Conservation (phyloP, 1,140 invertebrate genomes). For the Caenorhabditis remanei region DNA sequence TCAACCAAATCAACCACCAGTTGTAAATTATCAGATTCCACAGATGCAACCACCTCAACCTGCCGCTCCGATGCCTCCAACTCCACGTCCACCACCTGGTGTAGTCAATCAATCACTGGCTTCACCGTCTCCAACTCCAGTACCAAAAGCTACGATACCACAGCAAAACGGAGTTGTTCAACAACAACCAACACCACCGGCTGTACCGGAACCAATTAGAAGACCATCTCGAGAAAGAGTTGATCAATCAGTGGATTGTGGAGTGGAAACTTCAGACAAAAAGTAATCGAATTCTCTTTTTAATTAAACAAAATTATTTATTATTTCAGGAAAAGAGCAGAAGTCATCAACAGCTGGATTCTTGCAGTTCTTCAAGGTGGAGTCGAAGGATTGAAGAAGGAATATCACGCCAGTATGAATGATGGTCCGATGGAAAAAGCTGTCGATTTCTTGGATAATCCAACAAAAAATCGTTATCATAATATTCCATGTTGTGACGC, state of each 20-base stretch:
- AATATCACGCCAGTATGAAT: not conserved
- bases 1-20: not conserved
- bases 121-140: not conserved
- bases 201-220: not conserved
- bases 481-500: slow-evolving; percentile 59
- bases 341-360: not conserved
- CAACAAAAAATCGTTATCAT: slow-evolving; percentile 38
- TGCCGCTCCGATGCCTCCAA: no score
- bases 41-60: no score
- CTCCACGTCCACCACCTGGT: not conserved
- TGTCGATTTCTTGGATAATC: slow-evolving; percentile 31
- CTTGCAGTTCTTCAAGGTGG: not conserved
- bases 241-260: not conserved
- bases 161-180: no score
- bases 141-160: no score
- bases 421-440: not conserved
- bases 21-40: no score
- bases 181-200: not conserved
- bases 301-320: not conserved
- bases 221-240: not conserved
- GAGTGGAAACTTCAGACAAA: not conserved
- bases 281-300: not conserved
- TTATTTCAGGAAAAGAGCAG: slow-evolving; percentile 3
- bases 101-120: not conserved
- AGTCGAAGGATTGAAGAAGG: slow-evolving; percentile 16